A percentile compares a stretch with the other conserved stretches of the same genome.
Evolutionary conservation across 2,797 vertebrate species (phyloP).

Genomic region (Poecilia velifera): DNA sequence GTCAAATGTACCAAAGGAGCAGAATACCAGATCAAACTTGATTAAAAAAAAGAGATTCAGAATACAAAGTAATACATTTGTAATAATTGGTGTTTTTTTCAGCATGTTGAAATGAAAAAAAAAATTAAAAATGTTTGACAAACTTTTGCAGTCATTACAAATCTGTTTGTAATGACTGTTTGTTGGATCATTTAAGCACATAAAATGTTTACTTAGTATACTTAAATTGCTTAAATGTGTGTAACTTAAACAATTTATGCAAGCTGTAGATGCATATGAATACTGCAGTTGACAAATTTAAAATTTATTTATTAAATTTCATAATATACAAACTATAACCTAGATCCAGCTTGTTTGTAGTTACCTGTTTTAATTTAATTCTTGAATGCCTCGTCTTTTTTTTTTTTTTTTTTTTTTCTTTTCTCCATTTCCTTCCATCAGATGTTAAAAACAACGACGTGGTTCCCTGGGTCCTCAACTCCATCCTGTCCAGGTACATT

Average conservation of each 20-base stretch:
- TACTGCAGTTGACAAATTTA: no score
- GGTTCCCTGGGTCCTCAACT: conserved; percentile 91
- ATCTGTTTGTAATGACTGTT: not conserved
- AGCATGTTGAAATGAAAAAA: not conserved
- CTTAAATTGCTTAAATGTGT: no score
- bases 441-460: conserved; percentile 91
- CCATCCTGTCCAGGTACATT: conserved; percentile 90
- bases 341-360: not conserved
- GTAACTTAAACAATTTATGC: no score
- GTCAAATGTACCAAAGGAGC: no score
- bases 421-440: conserved; percentile 42
- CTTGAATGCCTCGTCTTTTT: not conserved
- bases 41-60: not conserved
- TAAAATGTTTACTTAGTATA: not conserved
- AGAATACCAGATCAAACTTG: not conserved
- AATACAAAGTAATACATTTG: not conserved
- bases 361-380: not conserved
- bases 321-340: not conserved
- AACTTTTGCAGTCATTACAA: not conserved
- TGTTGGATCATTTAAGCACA: not conserved
- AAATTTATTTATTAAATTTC: not conserved
- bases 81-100: not conserved
- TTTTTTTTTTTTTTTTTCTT: not conserved
- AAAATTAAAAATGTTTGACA: not conserved
- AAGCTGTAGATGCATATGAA: no score